Base-by-base conservation (phyloP, 30 jellyfish, hydroid and myxozoan species). In the Hydractinia echinata region DNA sequence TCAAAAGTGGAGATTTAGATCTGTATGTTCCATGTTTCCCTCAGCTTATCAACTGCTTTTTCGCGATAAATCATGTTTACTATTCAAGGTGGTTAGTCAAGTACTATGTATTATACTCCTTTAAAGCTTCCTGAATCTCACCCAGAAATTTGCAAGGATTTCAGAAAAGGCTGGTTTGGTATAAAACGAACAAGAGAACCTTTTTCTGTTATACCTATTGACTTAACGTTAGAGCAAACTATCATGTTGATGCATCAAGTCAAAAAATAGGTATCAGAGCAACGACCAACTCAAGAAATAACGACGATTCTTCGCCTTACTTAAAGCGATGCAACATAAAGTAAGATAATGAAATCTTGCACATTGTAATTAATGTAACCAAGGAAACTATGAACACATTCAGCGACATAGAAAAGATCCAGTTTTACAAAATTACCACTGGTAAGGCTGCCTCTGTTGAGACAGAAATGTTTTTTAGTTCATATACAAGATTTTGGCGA, bases 391-490 rank as follows among this genome's bases (percentile, higher is more conserved):
- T 56, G 68, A 56, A 56, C 15, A 10, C 68, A 9, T 67, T 67
- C 78, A 11, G 51, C 19, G 19, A 11, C 49, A 67, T 67, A 10
- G 78, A 67, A 9, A 11, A 21, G 19, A 19, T 10, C 44, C 78
- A 67, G 11, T 48, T 67, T 10, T 67, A 10, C 51, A 67, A 67
- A 9, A 67, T 67, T 19, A 8, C 78, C 13, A 67, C 78, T 9
- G 78, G 78, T 67, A 67, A 67, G 44, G 78, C 44, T 67, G 78
- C 78, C 44, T 9, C 11, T 9, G 78, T 10, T 10, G 53, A 11
- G 19, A 67, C 78, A 67, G 78, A 13, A 67, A 67, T 10, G 10
- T 67, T 62, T 62, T 62, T 4, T 62, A 5, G 16, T 62, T 44
- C 16, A 62, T 9, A 62, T 62, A 5, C 5, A 62, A 5, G 73